Base-by-base conservation (phyloP, 2,797 vertebrate species). In the Melanotaenia trifasciata region DNA sequence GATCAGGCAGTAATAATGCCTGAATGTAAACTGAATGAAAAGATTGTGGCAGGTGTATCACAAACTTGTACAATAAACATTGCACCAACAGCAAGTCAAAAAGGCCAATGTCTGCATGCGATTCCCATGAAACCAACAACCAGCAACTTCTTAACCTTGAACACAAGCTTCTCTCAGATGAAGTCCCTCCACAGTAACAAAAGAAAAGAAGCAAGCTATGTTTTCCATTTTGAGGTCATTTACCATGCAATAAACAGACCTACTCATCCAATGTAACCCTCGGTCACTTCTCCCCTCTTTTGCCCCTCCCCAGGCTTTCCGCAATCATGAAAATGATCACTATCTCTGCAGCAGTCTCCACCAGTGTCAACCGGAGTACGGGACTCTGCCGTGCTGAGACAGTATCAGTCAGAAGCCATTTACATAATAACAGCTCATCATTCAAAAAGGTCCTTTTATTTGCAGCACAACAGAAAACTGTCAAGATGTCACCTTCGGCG, bases 381-480 rank as follows among this genome's bases (percentile, higher is more conserved):
- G 63, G 72, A 80, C 73, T 79, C 62, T 24, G 73, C 51, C 50
- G 32, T 3, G 66, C 78, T n/a, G 74, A 84, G 81, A 77, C 95
- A 92, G 95, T 94, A 84, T 84, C 94, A 95, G 94, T 94, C 95
- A 93, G 94, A 92, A 93, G 87, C 90, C 75, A 97, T 98, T 98
- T 98, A 94, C 97, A 98, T 99, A 98, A 98, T 97, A 97, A 97
- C 95, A 94, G 95, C 95, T 97, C 96, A 97, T 97, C 96, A 96
- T 81, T 84, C 80, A 94, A 93, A 89, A 84, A 80, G 76, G 50
- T 94, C 94, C 94, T 96, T 97, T 96, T 96, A 96, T 97, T 97
- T 96, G 95, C 90, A 84, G 93, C 90, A 92, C 94, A 96, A 96
- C 94, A 95, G 95, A 93, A 96, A 96, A 95, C 95, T 96, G 95